phyloP scores from a whole-genome alignment of 2,888 invertebrate species.

The Macaria notata region DNA sequence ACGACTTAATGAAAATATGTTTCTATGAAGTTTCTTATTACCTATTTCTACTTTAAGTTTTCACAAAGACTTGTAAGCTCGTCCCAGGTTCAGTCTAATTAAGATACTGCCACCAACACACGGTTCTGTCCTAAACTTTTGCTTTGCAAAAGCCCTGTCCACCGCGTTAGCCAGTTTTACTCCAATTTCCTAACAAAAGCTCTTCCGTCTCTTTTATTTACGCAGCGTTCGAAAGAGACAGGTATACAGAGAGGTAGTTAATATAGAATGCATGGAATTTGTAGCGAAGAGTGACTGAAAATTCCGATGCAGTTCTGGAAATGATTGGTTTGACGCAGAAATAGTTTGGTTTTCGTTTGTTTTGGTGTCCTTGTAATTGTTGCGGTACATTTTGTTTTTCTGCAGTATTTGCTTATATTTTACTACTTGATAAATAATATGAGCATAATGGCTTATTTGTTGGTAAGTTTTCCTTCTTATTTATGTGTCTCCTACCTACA shows the following conservation, averaged over 20 bases:
- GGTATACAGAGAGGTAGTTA: neutral
- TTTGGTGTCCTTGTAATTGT: too few species aligned
- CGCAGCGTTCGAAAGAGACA: neutral
- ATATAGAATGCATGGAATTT: conserved; percentile 1
- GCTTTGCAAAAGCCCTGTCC: conserved; percentile 36
- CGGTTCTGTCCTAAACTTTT: conserved; percentile 45
- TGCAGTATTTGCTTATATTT: too few species aligned
- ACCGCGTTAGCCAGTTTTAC: conserved; percentile 32
- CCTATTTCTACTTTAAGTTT: too few species aligned
- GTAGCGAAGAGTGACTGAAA: conserved; percentile 25
- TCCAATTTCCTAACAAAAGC: conserved; percentile 33
- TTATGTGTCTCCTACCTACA: too few species aligned
- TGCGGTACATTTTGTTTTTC: too few species aligned
- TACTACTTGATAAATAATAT: too few species aligned
- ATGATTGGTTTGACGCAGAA: conserved; percentile 47
- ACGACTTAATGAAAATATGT: too few species aligned
- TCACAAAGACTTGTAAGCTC: conserved; percentile 8
- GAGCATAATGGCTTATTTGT: too few species aligned
- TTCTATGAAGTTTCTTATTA: too few species aligned
- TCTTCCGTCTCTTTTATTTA: conserved; percentile 24
- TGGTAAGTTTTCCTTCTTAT: too few species aligned
- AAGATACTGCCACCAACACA: conserved; percentile 44
- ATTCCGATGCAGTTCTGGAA: too few species aligned
- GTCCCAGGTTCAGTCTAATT: conserved; percentile 38
- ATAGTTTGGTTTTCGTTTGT: conserved; percentile 29